A percentile compares a stretch with the other conserved stretches of the same genome.
Conservation (phyloP, 1,140 invertebrate genomes). For the Yoshiicerus persimilis region DNA sequence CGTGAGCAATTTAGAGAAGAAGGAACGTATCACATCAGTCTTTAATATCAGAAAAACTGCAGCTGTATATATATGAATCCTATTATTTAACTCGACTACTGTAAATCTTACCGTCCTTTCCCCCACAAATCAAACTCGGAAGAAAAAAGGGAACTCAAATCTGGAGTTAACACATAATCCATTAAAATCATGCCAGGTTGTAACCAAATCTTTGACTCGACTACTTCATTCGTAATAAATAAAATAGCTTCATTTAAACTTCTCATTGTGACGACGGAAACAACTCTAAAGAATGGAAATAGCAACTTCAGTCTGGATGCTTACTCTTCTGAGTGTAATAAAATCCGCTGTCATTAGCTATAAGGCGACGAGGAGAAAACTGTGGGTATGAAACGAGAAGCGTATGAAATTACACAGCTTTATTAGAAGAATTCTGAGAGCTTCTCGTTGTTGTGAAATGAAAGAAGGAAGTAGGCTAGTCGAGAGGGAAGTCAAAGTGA, state of each 20-base stretch:
- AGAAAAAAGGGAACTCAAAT: not conserved
- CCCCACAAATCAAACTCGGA: not conserved
- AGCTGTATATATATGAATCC: too few species aligned
- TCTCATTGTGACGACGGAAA: not conserved
- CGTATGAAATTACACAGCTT: not conserved
- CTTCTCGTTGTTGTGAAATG: not conserved
- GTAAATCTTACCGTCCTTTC: not conserved
- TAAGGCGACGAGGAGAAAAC: not conserved
- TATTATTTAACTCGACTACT: not conserved
- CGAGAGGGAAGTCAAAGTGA: not conserved
- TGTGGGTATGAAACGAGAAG: not conserved
- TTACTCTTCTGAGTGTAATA: not conserved
- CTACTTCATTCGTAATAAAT: not conserved
- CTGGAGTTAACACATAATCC: not conserved
- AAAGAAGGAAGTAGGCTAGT: not conserved
- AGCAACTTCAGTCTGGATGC: not conserved
- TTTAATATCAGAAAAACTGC: not conserved
- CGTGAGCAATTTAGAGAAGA: not conserved
- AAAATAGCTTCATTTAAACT: not conserved
- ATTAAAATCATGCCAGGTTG: constrained; percentile 16
- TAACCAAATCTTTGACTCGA: not conserved
- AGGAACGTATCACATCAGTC: not conserved
- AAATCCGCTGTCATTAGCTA: constrained; percentile 4
- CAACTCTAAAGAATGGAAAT: not conserved
- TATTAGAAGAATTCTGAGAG: not conserved